phyloP scores from a whole-genome alignment of 2,888 invertebrate genomes.

The Sarcophaga variegata region DNA sequence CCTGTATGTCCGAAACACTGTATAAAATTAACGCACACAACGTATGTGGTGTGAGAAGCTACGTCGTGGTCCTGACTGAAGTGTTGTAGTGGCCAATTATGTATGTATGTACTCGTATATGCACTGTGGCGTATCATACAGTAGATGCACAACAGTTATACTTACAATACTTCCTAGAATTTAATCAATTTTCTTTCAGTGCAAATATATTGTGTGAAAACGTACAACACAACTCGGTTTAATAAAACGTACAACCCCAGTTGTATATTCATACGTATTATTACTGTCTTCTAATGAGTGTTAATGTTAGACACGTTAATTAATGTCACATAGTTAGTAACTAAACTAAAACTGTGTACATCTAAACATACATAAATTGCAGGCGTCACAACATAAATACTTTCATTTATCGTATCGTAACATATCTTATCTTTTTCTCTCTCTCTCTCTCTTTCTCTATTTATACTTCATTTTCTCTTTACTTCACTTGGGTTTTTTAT shows the following conservation, averaged over 20 bases:
- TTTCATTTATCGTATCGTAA: background rate
- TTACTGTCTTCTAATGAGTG: slow-evolving; percentile 68
- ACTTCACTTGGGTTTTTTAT: slow-evolving; percentile 40
- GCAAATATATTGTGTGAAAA: background rate
- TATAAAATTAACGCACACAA: too few species aligned
- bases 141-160: background rate
- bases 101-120: too few species aligned
- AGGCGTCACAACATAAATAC: slow-evolving; percentile 40
- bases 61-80: too few species aligned
- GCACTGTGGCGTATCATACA: too few species aligned
- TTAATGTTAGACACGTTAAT: slow-evolving; percentile 71
- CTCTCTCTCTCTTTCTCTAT: background rate
- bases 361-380: slow-evolving; percentile 26
- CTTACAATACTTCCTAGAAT: background rate
- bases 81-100: too few species aligned
- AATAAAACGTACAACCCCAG: background rate
- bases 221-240: background rate
- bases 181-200: slow-evolving; percentile 24
- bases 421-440: background rate
- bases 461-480: slow-evolving; percentile 20
- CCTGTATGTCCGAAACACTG: too few species aligned
- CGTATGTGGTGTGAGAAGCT: too few species aligned
- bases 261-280: slow-evolving; percentile 28
- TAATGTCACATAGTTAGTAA: slow-evolving; percentile 61
- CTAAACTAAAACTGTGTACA: slow-evolving; percentile 17